These are phyloP conservation scores for Dasyornis broadbenti DNA, from an alignment of 2,113 vertebrate species.

Conservation along the genomic window DNA sequence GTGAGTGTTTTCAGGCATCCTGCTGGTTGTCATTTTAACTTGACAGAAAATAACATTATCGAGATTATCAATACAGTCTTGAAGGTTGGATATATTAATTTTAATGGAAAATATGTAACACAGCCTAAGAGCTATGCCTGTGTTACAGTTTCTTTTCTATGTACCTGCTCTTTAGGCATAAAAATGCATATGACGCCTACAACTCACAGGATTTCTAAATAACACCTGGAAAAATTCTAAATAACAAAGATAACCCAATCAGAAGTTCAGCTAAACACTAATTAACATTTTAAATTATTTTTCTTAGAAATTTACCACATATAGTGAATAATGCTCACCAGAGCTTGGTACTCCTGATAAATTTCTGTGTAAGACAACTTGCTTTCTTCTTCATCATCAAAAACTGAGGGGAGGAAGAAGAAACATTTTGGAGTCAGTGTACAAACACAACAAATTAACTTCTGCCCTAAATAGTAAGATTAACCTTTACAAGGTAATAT, in stretches of 20 bases:
- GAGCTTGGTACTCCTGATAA: constrained; percentile 91
- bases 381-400: constrained; percentile 97
- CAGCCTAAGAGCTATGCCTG: neutral
- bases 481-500: neutral
- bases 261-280: neutral
- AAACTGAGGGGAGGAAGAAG: constrained; percentile 76
- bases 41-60: neutral
- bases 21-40: neutral
- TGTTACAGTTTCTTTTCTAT: neutral
- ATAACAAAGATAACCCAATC: neutral
- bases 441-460: neutral
- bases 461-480: neutral
- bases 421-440: neutral
- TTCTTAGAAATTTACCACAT: neutral
- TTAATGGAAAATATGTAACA: neutral
- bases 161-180: neutral
- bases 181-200: neutral
- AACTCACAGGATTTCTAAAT: neutral
- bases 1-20: neutral
- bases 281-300: neutral
- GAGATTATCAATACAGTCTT: neutral
- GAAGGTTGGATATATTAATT: neutral
- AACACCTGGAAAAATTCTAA: neutral
- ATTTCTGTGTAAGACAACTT: constrained; percentile 96
- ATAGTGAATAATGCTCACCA: constrained; percentile 78